These are phyloP conservation scores for Zoanthus gigantus DNA, from an alignment of 92 coral and sea anemone genomes.

Conservation along the genomic window DNA sequence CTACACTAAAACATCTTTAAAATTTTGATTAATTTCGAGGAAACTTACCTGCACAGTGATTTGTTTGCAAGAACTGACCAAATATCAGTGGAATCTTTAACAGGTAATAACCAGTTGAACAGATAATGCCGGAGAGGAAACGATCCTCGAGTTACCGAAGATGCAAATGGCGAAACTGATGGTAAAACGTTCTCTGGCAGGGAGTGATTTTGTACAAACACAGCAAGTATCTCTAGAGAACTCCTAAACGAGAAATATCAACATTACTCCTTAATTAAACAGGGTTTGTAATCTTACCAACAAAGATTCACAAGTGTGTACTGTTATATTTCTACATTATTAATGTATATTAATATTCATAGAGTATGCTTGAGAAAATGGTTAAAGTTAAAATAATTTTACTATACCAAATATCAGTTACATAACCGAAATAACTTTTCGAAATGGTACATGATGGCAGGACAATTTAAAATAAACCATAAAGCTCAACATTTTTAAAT, in stretches of 20 bases:
- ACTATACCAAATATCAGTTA: too few species aligned
- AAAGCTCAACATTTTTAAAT: too few species aligned
- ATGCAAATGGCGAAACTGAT: conserved; percentile 47
- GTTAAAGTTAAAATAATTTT: too few species aligned
- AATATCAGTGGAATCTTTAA: conserved; percentile 53
- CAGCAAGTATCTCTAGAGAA: conserved; percentile 79
- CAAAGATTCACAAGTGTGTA: too few species aligned
- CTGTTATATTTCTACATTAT: too few species aligned
- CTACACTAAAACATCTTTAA: too few species aligned
- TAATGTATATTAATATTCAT: too few species aligned
- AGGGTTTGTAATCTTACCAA: not conserved
- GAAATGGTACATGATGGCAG: too few species aligned
- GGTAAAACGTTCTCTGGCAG: conserved; percentile 84
- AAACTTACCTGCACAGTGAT: conserved; percentile 57
- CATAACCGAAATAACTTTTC: too few species aligned
- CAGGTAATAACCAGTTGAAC: conserved; percentile 87
- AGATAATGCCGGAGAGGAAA: conserved; percentile 84
- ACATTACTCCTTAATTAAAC: too few species aligned
- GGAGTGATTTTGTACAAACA: conserved; percentile 71
- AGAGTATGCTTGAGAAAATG: too few species aligned
- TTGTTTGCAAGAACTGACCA: conserved; percentile 42
- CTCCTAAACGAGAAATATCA: conserved; percentile 50
- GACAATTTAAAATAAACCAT: too few species aligned
- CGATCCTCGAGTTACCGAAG: conserved; percentile 50
- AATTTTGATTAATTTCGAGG: not conserved